Base-by-base conservation (phyloP, 2,797 vertebrate species). In the Rousettus madagascariensis region DNA sequence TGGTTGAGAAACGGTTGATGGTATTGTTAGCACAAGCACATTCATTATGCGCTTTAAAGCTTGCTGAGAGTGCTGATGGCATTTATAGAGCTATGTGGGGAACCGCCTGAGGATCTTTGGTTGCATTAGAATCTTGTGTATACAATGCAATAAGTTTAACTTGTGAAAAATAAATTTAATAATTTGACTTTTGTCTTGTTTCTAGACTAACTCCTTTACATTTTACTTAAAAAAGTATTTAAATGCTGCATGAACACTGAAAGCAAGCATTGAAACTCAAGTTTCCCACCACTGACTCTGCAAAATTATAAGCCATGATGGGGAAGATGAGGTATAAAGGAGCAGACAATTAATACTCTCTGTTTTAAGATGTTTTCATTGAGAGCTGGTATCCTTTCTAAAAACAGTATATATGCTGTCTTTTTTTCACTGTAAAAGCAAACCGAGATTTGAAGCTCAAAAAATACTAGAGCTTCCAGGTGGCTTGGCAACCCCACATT, bases 301-400 rank as follows among this genome's bases (percentile, higher is more conserved):
- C 38, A 57, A 91, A 85, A 93, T 77, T 93, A 59, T 24, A 46
- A 89, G 74, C 20, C 11, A 26, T 59, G 10, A 1, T 79, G 94
- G 66, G 96, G 83, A 94, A 20, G 80, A 72, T 53, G 88, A 94
- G 10, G 65, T 86, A 26, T 78, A 86, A 72, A 91, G 74, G 22
- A 95, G 24, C 4, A 71, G 74, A 5, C 28, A 88, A 74, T 63
- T 72, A 75, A 53, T 83, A 41, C 24, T 88, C 36, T 97, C 69
- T 86, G 69, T 79, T 92, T 74, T 96, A 95, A 82, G 95, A 84
- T 87, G 79, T 96, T 97, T 98, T 97, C 92, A 93, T 36, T 91
- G n/a, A 8, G 22, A 63, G 16, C 79, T 33, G 3, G 11, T 96
- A 74, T 46, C 90, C 96, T 96, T 96, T 95, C 95, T 83, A 61